These are phyloP conservation scores for Sprattus sprattus DNA, from an alignment of 2,113 vertebrate genomes.

Conservation along the genomic window DNA sequence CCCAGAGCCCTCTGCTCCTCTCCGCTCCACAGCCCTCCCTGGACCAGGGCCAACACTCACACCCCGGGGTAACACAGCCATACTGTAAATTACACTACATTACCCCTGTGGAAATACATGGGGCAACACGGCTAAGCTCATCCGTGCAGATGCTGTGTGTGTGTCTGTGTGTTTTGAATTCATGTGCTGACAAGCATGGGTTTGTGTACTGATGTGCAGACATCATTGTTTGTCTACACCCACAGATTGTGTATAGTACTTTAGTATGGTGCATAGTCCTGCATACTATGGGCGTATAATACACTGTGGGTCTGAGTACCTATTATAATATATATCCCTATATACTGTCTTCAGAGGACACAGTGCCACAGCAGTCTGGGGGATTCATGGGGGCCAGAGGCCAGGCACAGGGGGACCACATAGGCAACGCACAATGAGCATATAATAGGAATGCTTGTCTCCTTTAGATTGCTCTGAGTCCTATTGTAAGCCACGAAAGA, in stretches of 20 bases:
- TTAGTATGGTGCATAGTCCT: no score
- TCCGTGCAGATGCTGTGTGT: neutral
- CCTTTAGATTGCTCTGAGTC: neutral
- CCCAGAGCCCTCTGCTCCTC: conserved; percentile 44
- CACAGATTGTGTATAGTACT: neutral
- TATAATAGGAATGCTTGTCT: no score
- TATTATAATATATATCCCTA: no score
- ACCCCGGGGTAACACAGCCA: neutral
- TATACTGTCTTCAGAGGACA: no score
- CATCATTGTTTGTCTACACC: neutral
- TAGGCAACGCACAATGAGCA: neutral
- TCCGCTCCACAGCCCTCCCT: neutral
- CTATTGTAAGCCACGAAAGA: neutral
- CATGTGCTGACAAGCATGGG: neutral
- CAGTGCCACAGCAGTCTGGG: no score
- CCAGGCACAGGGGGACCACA: neutral
- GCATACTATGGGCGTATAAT: no score
- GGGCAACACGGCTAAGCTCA: neutral
- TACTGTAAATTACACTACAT: neutral
- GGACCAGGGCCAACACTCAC: neutral
- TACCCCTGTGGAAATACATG: neutral
- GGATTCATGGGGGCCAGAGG: neutral
- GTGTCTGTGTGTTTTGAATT: neutral
- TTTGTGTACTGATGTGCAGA: neutral
- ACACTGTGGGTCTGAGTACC: no score